Conservation (phyloP, 2,888 invertebrate species). For the Theretra japonica region DNA sequence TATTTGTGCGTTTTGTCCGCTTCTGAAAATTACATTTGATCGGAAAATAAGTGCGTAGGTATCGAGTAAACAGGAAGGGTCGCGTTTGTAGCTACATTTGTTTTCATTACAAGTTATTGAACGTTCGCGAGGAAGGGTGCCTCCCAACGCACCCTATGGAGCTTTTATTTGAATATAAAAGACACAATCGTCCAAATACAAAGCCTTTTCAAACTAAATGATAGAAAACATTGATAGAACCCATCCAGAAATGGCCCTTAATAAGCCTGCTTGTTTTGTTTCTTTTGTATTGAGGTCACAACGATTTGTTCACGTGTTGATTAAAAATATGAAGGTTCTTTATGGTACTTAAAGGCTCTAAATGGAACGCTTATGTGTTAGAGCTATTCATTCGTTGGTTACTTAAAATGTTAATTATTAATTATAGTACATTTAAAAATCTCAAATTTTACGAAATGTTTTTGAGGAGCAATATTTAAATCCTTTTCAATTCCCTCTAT, state of each 20-base stretch:
- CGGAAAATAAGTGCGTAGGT: constrained; percentile 61
- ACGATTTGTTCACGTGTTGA: background rate
- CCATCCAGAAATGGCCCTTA: constrained; percentile 31
- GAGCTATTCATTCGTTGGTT: too few species aligned
- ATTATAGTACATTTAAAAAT: too few species aligned
- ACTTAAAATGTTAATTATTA: too few species aligned
- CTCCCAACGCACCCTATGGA: constrained; percentile 54
- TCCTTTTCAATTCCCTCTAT: too few species aligned
- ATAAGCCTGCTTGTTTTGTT: constrained; percentile 1
- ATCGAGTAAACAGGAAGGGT: constrained; percentile 68
- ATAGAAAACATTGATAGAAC: constrained; percentile 28
- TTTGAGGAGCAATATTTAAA: too few species aligned
- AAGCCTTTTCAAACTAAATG: constrained; percentile 40
- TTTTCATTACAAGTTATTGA: constrained; percentile 75
- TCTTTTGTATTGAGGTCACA: background rate
- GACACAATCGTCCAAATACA: constrained; percentile 47
- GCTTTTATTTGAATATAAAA: constrained; percentile 65
- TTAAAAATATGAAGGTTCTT: background rate
- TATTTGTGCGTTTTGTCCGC: constrained; percentile 46
- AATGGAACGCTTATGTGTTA: too few species aligned
- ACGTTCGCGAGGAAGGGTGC: constrained; percentile 55
- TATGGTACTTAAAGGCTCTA: background rate
- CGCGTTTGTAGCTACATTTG: constrained; percentile 69
- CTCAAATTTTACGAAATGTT: too few species aligned
- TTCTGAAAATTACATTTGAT: constrained; percentile 64